Base-by-base conservation (phyloP, 2,888 invertebrate species). In the Athetis lepigone region DNA sequence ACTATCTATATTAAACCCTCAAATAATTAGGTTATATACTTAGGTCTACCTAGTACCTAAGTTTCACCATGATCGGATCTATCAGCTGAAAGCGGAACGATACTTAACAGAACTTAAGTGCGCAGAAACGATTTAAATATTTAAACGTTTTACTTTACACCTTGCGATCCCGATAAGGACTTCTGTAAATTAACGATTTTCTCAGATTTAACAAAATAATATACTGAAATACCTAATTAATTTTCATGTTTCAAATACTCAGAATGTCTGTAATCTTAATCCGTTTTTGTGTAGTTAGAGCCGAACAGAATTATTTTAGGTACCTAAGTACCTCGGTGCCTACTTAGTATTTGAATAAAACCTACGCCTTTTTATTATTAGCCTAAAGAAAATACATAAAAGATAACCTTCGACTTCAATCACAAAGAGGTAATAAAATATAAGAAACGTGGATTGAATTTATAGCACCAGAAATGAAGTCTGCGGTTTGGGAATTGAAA, bases 381-480 rank as follows among this genome's bases (percentile, higher is more conserved):
- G 19, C 29, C 21, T 6, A 64, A 57, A 76, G 76, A 65, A 76
- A 58, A 72, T 58, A 71, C 36, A 49, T 57, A 57, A 76, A 57
- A 75, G 52, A 76, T 50, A 57, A 75, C 76, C 72, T 76, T 71
- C 65, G 56, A 64, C 37, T 71, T 65, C 58, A 71, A 76, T 76
- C 72, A 71, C 76, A 76, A 71, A 75, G 64, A 75, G 40, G 72
- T 54, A 76, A 71, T 71, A 76, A 71, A 71, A 76, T 56, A 63
- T 70, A 49, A 76, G 66, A 55, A 54, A 76, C 66, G 72, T 29
- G 77, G 42, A 76, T 58, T 65, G 72, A 65, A 72, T 76, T 64
- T 55, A 70, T 46, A 76, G 66, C 56, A 64, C 33, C 13, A 55
- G 55, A 43, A 70, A 71, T 71, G 71, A 58, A 65, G 56, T 65